Percentiles rank a stretch among this genome's conserved stretches.
Evolutionary conservation across 1,140 invertebrate species (phyloP).

Genomic region (Phthorimaea operculella): DNA sequence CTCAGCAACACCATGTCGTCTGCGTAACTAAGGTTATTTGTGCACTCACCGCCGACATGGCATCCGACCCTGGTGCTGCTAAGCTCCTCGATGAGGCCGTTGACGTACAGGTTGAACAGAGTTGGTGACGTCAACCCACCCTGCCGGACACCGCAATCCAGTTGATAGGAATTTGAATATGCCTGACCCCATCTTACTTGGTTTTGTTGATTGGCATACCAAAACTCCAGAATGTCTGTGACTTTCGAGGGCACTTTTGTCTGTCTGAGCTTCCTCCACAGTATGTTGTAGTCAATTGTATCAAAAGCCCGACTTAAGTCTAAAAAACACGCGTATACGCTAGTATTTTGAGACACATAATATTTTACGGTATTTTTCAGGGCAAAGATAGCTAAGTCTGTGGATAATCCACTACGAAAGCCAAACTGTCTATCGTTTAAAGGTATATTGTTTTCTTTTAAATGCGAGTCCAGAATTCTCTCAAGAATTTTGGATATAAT

Average conservation of each 20-base stretch:
- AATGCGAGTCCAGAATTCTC: neutral
- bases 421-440: neutral
- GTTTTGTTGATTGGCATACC: neutral
- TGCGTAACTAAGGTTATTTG: neutral
- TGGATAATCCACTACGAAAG: neutral
- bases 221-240: neutral
- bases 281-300: neutral
- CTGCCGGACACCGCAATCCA: neutral
- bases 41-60: neutral
- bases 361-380: neutral
- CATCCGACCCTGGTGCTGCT: neutral
- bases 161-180: too few relatives aligned
- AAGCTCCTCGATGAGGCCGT: neutral
- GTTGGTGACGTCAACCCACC: neutral
- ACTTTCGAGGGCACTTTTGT: neutral
- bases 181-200: neutral
- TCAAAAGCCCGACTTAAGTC: neutral
- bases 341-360: neutral
- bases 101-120: neutral
- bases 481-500: neutral
- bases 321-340: neutral
- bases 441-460: neutral
- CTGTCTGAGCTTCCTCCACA: neutral
- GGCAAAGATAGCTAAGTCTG: neutral
- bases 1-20: neutral